phyloP scores from a whole-genome alignment of 2,797 vertebrate species.

The Chromis chromis region DNA sequence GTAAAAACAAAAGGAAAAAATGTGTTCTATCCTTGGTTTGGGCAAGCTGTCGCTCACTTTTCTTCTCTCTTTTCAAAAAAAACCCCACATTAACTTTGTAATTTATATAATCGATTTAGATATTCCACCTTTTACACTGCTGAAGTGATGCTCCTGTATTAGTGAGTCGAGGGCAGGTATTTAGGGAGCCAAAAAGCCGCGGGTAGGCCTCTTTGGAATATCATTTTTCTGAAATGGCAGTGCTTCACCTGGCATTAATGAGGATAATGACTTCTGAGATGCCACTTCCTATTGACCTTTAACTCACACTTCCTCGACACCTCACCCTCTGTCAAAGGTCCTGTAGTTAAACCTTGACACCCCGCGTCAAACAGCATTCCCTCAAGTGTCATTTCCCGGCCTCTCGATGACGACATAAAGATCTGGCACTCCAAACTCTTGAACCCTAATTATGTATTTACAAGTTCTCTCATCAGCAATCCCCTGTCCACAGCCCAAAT shows the following conservation, averaged over 20 bases:
- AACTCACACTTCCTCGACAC: slow-evolving; percentile 57
- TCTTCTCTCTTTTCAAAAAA: not conserved
- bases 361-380: slow-evolving; percentile 52
- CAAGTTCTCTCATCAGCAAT: slow-evolving; percentile 62
- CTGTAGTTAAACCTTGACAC: slow-evolving; percentile 71
- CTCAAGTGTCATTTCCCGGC: slow-evolving; percentile 57
- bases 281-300: slow-evolving; percentile 75
- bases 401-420: slow-evolving; percentile 55
- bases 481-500: slow-evolving; percentile 2
- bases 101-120: slow-evolving; percentile 57
- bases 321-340: slow-evolving; percentile 63
- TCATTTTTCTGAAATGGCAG: slow-evolving; percentile 68
- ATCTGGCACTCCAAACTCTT: slow-evolving; percentile 65
- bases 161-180: slow-evolving; percentile 76
- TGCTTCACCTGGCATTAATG: slow-evolving; percentile 73
- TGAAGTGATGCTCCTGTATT: slow-evolving; percentile 66
- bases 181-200: slow-evolving; percentile 63
- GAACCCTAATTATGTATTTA: slow-evolving; percentile 78
- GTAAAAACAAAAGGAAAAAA: not conserved
- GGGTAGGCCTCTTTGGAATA: slow-evolving; percentile 70
- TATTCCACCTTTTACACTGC: slow-evolving; percentile 68
- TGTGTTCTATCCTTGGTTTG: not conserved
- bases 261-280: slow-evolving; percentile 80
- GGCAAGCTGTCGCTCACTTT: not conserved
- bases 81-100: slow-evolving; percentile 36